phyloP scores from a whole-genome alignment of 2,888 invertebrate genomes.

The Heteromyza rotundicornis region DNA sequence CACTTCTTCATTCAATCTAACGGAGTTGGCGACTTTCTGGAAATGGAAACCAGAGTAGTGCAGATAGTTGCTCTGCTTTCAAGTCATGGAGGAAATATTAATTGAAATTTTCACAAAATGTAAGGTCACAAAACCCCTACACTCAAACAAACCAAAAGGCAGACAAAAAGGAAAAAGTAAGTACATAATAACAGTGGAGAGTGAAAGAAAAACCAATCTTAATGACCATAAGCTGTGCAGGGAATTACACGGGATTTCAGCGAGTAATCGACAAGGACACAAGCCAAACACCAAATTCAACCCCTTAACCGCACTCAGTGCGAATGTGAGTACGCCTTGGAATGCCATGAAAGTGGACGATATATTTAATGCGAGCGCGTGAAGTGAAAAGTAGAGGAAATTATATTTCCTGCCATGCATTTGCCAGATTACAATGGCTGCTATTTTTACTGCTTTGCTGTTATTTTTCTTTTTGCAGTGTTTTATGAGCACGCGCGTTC shows the following conservation, averaged over 20 bases:
- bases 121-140: conserved; percentile 12
- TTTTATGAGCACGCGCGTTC: neutral
- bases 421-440: neutral
- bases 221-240: conserved; percentile 15
- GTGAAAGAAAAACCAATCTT: conserved; percentile 17
- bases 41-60: too few relatives aligned
- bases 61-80: too few relatives aligned
- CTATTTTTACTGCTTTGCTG: neutral
- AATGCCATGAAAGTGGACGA: neutral
- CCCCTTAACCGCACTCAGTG: neutral
- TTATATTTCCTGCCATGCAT: conserved; percentile 17
- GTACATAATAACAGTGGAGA: neutral
- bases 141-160: neutral
- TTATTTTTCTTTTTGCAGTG: neutral
- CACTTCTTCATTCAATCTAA: too few relatives aligned
- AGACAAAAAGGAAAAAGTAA: neutral
- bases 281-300: neutral
- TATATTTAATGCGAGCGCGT: neutral
- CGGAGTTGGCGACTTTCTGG: too few relatives aligned
- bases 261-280: neutral
- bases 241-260: conserved; percentile 12
- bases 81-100: conserved; percentile 11
- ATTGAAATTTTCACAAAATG: conserved; percentile 19
- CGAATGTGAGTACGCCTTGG: too few relatives aligned
- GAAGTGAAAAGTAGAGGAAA: conserved; percentile 7